Evolutionary conservation across 2,888 invertebrate species (phyloP).

Genomic region (Hemistola chrysoprasaria): DNA sequence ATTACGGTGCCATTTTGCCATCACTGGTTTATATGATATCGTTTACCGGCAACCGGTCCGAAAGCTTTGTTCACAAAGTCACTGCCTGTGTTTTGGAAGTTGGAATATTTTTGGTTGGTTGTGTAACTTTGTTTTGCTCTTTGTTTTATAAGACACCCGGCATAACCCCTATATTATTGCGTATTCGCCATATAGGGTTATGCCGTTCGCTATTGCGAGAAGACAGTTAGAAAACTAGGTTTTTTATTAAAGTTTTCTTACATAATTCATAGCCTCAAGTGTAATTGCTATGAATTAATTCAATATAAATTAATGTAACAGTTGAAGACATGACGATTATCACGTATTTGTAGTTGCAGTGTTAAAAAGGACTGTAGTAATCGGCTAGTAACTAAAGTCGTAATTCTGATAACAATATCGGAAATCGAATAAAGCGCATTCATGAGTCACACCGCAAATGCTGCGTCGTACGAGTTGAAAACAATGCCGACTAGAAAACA

Average conservation of each 20-base stretch:
- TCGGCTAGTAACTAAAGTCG: constrained; percentile 8
- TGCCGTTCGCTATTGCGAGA: constrained; percentile 12
- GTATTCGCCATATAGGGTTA: too few species aligned
- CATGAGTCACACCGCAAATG: constrained; percentile 52
- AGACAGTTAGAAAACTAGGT: constrained; percentile 18
- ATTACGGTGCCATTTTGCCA: constrained; percentile 28
- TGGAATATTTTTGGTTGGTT: too few species aligned
- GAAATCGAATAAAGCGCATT: constrained; percentile 30
- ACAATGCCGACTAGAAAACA: constrained; percentile 58
- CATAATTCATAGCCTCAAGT: background rate
- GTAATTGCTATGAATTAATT: background rate
- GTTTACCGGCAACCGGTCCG: constrained; percentile 49
- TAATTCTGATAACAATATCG: constrained; percentile 33
- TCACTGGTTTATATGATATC: constrained; percentile 40
- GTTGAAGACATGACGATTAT: background rate
- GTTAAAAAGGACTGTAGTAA: constrained; percentile 5
- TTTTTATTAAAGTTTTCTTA: constrained; percentile 1
- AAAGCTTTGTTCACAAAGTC: constrained; percentile 41
- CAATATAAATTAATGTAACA: background rate
- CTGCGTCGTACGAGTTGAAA: constrained; percentile 41
- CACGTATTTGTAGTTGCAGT: constrained; percentile 1
- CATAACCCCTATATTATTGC: too few species aligned
- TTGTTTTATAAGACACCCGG: constrained; percentile 23
- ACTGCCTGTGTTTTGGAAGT: constrained; percentile 25
- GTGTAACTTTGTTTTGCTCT: constrained; percentile 37